Conservation (phyloP, 2,888 invertebrate species). For the Zygothrica quintamaculata region DNA sequence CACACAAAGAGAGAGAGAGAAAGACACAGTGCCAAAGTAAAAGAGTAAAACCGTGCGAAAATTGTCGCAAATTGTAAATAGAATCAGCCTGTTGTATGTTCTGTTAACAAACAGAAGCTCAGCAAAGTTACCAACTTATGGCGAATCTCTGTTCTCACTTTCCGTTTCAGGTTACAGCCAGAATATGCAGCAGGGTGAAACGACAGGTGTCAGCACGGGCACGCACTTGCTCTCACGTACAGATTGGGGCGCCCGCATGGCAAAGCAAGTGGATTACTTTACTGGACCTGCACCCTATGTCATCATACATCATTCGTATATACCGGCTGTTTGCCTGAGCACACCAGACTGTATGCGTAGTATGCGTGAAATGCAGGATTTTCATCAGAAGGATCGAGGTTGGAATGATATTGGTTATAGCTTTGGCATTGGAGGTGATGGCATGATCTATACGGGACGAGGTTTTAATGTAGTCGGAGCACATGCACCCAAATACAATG, state of each 20-base stretch:
- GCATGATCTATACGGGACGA: constrained; percentile 89
- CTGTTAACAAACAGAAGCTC: constrained; percentile 8
- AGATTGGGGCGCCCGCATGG: constrained; percentile 87
- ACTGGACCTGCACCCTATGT: constrained; percentile 88
- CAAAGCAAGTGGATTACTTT: constrained; percentile 85
- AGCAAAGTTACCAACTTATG: constrained; percentile 26
- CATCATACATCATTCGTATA: constrained; percentile 90
- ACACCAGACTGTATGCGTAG: constrained; percentile 85
- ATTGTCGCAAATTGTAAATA: constrained; percentile 38
- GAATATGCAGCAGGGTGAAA: constrained; percentile 60
- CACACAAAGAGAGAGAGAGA: too few relatives aligned
- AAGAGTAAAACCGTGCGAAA: constrained; percentile 23
- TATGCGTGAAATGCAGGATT: constrained; percentile 88
- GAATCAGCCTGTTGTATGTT: constrained; percentile 6
- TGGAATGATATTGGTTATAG: constrained; percentile 91
- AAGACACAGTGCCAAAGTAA: too few relatives aligned
- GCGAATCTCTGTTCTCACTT: constrained; percentile 21
- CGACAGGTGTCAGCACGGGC: constrained; percentile 22
- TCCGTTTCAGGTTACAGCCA: constrained; percentile 70
- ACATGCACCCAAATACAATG: constrained; percentile 89
- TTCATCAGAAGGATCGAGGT: constrained; percentile 86
- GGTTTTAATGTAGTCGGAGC: constrained; percentile 90
- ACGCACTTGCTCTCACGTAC: constrained; percentile 84
- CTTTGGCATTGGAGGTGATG: constrained; percentile 90
- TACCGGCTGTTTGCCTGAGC: constrained; percentile 87